These are phyloP conservation scores for Peromyscus polionotus DNA, from an alignment of 2,113 vertebrate genomes.

Conservation along the genomic window DNA sequence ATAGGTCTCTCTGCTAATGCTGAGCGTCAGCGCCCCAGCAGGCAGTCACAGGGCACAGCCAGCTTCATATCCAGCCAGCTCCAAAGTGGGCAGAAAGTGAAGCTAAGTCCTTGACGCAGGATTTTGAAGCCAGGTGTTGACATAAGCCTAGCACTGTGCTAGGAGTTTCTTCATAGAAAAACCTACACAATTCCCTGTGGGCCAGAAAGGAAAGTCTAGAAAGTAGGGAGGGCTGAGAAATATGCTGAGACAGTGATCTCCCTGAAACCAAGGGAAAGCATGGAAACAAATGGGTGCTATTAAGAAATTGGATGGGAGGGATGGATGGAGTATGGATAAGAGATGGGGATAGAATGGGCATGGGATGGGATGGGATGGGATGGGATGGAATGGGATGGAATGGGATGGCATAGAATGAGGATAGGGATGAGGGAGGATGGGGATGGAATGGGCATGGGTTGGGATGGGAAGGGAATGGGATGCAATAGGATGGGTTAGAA, in stretches of 20 bases:
- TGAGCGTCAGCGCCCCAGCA: not conserved
- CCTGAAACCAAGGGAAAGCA: rapidly evolving
- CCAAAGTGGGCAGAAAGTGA: not conserved
- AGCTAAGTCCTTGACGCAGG: not conserved
- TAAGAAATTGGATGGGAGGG: not conserved
- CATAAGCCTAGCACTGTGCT: no score
- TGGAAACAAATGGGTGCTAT: not conserved
- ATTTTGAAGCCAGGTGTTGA: not conserved
- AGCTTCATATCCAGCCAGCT: rapidly evolving
- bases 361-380: not conserved
- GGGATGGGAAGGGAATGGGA: no score
- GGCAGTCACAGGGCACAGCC: rapidly evolving
- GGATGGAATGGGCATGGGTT: not conserved
- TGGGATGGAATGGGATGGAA: not conserved
- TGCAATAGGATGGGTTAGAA: no score
- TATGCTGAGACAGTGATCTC: not conserved
- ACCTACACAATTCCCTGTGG: rapidly evolving
- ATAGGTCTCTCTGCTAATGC: not conserved
- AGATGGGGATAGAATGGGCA: not conserved
- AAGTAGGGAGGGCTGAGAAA: not conserved
- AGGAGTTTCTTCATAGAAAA: not conserved
- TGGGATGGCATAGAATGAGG: not conserved
- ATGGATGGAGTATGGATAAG: not conserved
- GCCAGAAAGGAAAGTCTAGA: no score
- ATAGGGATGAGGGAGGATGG: no score